Evolutionary conservation across 2,113 vertebrate species (phyloP).

Genomic region (Chascanopsetta lugubris): DNA sequence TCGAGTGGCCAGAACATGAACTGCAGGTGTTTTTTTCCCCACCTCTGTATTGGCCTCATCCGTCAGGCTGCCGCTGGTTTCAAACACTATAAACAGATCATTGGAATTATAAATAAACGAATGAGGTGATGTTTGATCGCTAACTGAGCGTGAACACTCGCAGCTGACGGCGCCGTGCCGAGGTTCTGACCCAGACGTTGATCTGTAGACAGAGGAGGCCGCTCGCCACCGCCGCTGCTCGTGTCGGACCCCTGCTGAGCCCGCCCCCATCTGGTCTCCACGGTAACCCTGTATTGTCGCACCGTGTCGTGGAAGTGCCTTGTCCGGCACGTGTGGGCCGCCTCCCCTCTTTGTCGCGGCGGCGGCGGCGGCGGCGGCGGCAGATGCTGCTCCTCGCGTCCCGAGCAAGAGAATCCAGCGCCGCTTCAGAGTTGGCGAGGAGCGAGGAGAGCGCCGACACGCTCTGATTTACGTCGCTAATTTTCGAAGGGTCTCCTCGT

Average conservation of each 20-base stretch:
- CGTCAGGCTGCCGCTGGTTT: too few relatives aligned
- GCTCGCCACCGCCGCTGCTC: conserved; percentile 27
- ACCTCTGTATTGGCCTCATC: too few relatives aligned
- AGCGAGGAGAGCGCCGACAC: conserved; percentile 51
- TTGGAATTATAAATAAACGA: too few relatives aligned
- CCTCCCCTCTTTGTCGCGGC: conserved; percentile 25
- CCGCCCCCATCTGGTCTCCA: conserved; percentile 59
- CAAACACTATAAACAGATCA: too few relatives aligned
- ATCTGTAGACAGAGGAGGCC: too few relatives aligned
- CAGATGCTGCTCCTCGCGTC: conserved; percentile 61
- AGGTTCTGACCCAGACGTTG: too few relatives aligned
- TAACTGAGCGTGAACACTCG: too few relatives aligned
- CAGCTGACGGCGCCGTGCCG: too few relatives aligned
- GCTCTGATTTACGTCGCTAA: conserved; percentile 47
- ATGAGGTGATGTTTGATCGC: too few relatives aligned
- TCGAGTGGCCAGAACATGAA: too few relatives aligned
- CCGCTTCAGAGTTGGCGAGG: conserved; percentile 53
- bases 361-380: conserved; percentile 42
- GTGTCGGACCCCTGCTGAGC: conserved; percentile 18
- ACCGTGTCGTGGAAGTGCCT: conserved; percentile 66
- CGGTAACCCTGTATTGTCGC: conserved; percentile 53
- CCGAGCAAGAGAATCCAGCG: conserved; percentile 55
- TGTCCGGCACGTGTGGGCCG: conserved; percentile 1
- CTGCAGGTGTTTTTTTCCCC: too few relatives aligned
- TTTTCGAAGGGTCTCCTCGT: not conserved